phyloP scores from a whole-genome alignment of 1,140 invertebrate species.

The Telenomus remus region DNA sequence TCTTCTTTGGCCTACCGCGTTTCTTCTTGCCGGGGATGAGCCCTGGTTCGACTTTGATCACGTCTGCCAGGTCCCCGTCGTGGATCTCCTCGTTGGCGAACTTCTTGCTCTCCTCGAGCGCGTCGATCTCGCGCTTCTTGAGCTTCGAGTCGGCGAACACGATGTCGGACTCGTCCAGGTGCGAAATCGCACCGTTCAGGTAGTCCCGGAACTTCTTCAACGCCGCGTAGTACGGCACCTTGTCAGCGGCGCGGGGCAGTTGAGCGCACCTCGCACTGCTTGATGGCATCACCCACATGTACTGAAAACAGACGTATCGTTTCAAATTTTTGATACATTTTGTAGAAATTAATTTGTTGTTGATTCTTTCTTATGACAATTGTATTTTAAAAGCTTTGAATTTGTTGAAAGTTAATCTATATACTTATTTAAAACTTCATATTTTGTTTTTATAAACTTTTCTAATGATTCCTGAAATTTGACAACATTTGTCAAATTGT shows the following conservation, averaged over 20 bases:
- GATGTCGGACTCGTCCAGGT: constrained; percentile 93
- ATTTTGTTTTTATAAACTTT: too few relatives aligned
- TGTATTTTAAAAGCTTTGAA: too few relatives aligned
- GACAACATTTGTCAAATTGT: too few relatives aligned
- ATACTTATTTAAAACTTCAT: too few relatives aligned
- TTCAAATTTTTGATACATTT: too few relatives aligned
- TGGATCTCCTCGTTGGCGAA: constrained; percentile 73
- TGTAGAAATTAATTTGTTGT: too few relatives aligned
- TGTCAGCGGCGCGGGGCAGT: constrained; percentile 94
- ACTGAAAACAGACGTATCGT: constrained; percentile 80
- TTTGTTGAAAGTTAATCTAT: too few relatives aligned
- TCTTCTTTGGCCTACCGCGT: constrained; percentile 90
- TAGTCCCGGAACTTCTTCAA: constrained; percentile 96
- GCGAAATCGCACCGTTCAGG: constrained; percentile 90
- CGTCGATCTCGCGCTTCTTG: constrained; percentile 78
- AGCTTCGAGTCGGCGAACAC: constrained; percentile 89
- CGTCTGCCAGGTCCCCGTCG: constrained; percentile 72
- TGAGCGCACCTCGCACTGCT: constrained; percentile 97
- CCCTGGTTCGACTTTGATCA: constrained; percentile 77
- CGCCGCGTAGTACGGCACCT: constrained; percentile 97
- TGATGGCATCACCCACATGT: constrained; percentile 99
- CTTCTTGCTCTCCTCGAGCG: constrained; percentile 75
- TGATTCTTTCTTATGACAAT: too few relatives aligned
- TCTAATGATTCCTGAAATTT: too few relatives aligned
- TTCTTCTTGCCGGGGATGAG: constrained; percentile 88